Conservation (phyloP, 2,888 invertebrate species). For the Auanema freiburgensis region DNA sequence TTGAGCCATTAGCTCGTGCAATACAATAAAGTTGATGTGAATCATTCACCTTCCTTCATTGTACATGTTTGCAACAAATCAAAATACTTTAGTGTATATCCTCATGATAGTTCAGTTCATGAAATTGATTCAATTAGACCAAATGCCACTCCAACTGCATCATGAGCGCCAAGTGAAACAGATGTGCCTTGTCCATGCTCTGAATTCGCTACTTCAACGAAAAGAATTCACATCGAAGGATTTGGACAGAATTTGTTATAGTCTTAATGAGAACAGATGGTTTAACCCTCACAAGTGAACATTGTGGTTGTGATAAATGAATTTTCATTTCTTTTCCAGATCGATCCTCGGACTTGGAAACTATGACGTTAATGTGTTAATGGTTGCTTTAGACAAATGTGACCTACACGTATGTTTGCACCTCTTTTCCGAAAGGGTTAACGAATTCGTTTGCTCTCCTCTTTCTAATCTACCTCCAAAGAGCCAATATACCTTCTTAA, state of each 20-base stretch:
- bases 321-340: conserved; percentile 27
- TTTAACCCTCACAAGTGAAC: conserved; percentile 57
- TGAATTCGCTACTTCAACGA: conserved; percentile 56
- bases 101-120: too few species aligned
- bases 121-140: too few species aligned
- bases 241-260: conserved; percentile 56
- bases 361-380: conserved; percentile 96
- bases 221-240: conserved; percentile 29
- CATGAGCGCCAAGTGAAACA: conserved; percentile 58
- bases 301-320: background rate
- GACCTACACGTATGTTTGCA: conserved; percentile 25
- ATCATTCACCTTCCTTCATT: too few species aligned
- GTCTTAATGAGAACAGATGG: conserved; percentile 48
- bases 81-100: too few species aligned
- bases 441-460: background rate
- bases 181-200: conserved; percentile 57
- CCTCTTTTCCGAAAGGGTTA: background rate
- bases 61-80: too few species aligned
- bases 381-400: conserved; percentile 78
- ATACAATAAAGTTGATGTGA: background rate
- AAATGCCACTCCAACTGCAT: conserved; percentile 29
- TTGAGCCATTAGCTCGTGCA: conserved; percentile 4
- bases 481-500: background rate
- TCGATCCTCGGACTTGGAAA: conserved; percentile 83
- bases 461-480: background rate